These are phyloP conservation scores for Ichneumon xanthorius DNA, from an alignment of 2,888 invertebrate species.

Conservation along the genomic window DNA sequence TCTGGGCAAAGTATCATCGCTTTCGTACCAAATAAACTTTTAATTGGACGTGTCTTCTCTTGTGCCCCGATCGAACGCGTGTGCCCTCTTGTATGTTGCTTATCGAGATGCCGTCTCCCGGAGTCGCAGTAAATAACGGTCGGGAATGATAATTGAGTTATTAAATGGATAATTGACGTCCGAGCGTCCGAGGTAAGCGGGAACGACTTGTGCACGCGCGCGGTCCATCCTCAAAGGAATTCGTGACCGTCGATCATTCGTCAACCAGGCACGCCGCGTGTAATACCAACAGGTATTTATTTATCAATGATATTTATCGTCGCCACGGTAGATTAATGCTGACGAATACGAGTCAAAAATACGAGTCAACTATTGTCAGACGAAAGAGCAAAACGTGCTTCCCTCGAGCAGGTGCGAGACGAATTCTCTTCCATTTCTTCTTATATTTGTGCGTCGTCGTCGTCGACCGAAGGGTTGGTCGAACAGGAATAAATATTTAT, in stretches of 20 bases:
- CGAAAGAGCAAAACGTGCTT: slow-evolving; percentile 30
- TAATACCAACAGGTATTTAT: slow-evolving; percentile 15
- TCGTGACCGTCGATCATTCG: slow-evolving; percentile 56
- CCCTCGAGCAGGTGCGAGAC: slow-evolving; percentile 57
- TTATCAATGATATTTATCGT: slow-evolving; percentile 57
- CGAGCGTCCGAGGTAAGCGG: slow-evolving; percentile 3
- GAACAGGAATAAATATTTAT: slow-evolving; percentile 52
- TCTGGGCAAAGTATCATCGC: background rate
- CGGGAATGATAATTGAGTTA: slow-evolving; percentile 63
- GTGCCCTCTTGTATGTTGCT: background rate
- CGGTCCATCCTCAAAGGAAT: slow-evolving; percentile 59
- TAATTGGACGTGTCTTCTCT: background rate
- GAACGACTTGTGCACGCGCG: slow-evolving; percentile 22
- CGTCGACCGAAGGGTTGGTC: slow-evolving; percentile 32
- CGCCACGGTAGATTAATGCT: slow-evolving; percentile 51
- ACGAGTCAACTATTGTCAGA: background rate
- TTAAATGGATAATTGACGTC: slow-evolving; percentile 64
- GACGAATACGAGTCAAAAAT: slow-evolving; percentile 26
- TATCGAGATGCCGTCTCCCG: background rate
- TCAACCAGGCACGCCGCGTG: slow-evolving; percentile 42
- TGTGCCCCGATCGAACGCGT: background rate
- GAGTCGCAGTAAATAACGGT: slow-evolving; percentile 52
- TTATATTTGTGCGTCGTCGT: background rate
- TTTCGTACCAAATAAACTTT: background rate
- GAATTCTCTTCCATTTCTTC: slow-evolving; percentile 4